These are phyloP conservation scores for Meandrina meandrites DNA, from an alignment of 92 coral and sea anemone species.

Conservation along the genomic window DNA sequence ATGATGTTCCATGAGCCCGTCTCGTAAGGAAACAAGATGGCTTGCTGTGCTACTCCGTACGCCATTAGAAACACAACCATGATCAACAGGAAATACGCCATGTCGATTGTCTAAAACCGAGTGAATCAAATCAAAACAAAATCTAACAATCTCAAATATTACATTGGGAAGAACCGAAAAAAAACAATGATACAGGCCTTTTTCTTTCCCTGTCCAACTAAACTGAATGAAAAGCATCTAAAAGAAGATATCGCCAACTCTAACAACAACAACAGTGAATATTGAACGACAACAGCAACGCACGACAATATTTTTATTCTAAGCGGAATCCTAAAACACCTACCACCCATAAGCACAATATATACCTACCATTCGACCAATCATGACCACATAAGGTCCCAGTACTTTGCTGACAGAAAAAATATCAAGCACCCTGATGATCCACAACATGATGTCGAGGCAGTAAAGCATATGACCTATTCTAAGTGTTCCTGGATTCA, in stretches of 20 bases:
- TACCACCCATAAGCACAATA: neutral
- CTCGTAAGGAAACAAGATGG: constrained; percentile 71
- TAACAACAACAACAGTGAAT: neutral
- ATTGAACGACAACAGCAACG: neutral
- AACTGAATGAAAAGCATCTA: neutral
- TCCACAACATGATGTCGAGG: constrained; percentile 89
- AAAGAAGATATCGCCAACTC: neutral
- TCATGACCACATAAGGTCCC: constrained; percentile 90
- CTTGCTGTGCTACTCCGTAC: constrained; percentile 86
- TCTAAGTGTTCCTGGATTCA: constrained; percentile 59
- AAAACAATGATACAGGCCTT: neutral
- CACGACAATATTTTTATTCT: neutral
- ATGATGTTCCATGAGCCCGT: constrained; percentile 65
- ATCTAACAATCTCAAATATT: neutral
- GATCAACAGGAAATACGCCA: constrained; percentile 75
- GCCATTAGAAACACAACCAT: constrained; percentile 87
- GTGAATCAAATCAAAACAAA: neutral
- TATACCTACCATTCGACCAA: constrained; percentile 83
- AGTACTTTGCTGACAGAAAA: constrained; percentile 82
- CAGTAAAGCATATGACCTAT: constrained; percentile 81
- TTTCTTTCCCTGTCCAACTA: neutral
- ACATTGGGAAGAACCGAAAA: neutral
- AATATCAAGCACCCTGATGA: constrained; percentile 76
- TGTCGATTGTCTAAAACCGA: constrained; percentile 72
- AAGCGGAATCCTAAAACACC: neutral